Base-by-base conservation (phyloP, 2,797 vertebrate species). In the Rhodeus uyekii region DNA sequence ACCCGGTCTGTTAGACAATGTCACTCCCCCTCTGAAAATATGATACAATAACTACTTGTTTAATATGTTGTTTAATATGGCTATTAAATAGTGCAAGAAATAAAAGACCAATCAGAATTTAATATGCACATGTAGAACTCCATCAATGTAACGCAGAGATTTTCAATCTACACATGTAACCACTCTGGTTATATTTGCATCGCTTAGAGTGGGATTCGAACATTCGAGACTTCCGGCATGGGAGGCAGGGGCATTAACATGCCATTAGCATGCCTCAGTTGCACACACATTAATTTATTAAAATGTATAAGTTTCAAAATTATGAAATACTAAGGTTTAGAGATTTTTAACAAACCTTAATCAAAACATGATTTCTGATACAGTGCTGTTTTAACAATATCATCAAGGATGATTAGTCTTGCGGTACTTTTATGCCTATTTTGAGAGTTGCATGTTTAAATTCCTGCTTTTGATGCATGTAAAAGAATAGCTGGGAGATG, bases 1-100 rank as follows among this genome's bases (percentile, higher is more conserved):
- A 38, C 95, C 95, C 0, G 95, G 92, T 74, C 92, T 93, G 8
- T 91, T 94, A 50, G 89, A 89, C 65, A 99, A 91, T 18, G 94
- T 91, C 32, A 89, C 89, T 58, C 93, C 96, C 4, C 89, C 93
- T 93, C 97, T 97, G 90, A 69, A 74, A 68, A 64, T 27, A 83
- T 34, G 50, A 84, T 4, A 82, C 19, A 27, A 32, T 58, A 42
- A 55, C 5, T 22, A 16, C 3, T 32, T 13, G 36, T 5, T 39
- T n/a, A n/a, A n/a, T n/a, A n/a, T n/a, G n/a, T n/a, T n/a, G n/a
- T n/a, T n/a, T n/a, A n/a, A n/a, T n/a, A 34, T 50, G 69, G 32
- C 10, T 34, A 42, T 36, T 73, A 5, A 36, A 74, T 18, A 74
- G 22, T 55, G 7, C 71, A 73, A 38, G 22, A 73, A 53, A 73